Percentiles rank a stretch among this genome's conserved stretches.
phyloP scores from a whole-genome alignment of 2,888 invertebrate species.

The Ellobium chinense region DNA sequence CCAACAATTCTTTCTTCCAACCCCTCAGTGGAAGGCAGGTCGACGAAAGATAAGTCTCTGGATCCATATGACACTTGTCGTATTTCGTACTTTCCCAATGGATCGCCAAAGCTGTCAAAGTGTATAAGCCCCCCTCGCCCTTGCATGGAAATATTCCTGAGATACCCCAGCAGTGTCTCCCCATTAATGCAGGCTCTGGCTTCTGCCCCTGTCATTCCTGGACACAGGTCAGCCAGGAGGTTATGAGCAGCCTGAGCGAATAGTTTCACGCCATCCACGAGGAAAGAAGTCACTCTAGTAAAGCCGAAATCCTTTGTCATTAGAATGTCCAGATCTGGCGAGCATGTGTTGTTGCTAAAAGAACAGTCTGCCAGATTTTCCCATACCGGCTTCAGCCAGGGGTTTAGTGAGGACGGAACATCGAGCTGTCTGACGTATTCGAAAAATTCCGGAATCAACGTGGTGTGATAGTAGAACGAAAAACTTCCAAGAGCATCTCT shows the following conservation, averaged over 20 bases:
- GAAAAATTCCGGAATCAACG: constrained; percentile 50
- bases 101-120: constrained; percentile 32
- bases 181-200: constrained; percentile 37
- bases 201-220: not conserved
- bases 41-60: not conserved
- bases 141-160: constrained; percentile 26
- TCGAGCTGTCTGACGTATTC: constrained; percentile 56
- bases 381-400: constrained; percentile 68
- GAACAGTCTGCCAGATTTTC: constrained; percentile 39
- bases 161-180: constrained; percentile 16
- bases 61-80: not conserved
- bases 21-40: not conserved
- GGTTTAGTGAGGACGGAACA: constrained; percentile 53
- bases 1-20: not conserved
- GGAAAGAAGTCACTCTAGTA: not conserved
- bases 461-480: constrained; percentile 49
- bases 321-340: not conserved
- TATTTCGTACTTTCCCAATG: not conserved
- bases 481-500: constrained; percentile 58
- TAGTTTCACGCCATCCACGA: constrained; percentile 22
- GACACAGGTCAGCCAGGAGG: constrained; percentile 11
- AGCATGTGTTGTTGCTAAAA: constrained; percentile 41
- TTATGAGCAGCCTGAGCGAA: constrained; percentile 37
- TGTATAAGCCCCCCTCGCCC: constrained; percentile 30
- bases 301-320: not conserved